Evolutionary conservation across 64 coral and sea anemone species (phyloP).

Genomic region (Dendrophyllia cribrosa): DNA sequence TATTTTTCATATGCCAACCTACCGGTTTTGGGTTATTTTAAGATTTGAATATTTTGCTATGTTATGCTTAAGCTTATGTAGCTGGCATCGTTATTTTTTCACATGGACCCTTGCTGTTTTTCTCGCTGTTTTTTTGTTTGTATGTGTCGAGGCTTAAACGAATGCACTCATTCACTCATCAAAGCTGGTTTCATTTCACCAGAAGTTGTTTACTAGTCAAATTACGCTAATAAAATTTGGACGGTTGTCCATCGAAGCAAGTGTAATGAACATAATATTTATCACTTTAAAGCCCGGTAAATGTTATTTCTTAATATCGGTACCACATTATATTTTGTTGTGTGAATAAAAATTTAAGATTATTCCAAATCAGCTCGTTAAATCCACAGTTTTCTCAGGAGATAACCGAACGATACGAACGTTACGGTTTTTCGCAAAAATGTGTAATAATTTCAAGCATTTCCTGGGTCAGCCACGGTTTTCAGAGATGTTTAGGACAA

Average conservation of each 20-base stretch:
- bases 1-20: not conserved
- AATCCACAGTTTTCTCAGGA: not conserved
- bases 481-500: not conserved
- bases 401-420: not conserved
- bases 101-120: not conserved
- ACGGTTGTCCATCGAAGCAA: not conserved
- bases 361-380: not conserved
- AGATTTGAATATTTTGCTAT: not conserved
- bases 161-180: not conserved
- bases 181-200: not conserved
- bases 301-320: not conserved
- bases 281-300: not conserved
- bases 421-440: not conserved
- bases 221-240: not conserved
- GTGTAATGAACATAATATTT: not conserved
- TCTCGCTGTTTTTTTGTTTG: not conserved
- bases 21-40: not conserved
- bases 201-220: not conserved
- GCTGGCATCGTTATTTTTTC: not conserved
- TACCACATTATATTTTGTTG: not conserved
- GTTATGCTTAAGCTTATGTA: too few relatives aligned
- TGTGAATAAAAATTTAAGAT: not conserved
- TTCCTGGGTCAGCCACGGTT: constrained; percentile 10
- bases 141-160: not conserved
- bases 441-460: not conserved